Percentiles rank a stretch among this genome's conserved stretches.
phyloP scores from a whole-genome alignment of 2,888 invertebrate species.

The Leptinotarsa tumamoca region DNA sequence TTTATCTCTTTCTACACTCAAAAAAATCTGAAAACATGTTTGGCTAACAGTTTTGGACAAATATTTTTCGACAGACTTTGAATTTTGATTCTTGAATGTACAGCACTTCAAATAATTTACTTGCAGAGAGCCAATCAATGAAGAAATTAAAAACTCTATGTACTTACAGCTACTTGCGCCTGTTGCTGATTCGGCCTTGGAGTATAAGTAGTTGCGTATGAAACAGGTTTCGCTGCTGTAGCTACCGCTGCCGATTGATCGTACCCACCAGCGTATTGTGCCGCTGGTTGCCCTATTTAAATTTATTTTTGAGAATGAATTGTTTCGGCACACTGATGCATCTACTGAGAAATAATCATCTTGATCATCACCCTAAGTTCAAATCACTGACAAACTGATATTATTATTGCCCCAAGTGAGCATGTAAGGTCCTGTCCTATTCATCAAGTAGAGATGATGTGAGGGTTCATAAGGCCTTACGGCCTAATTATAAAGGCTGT shows the following conservation, averaged over 20 bases:
- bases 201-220: conserved; percentile 79
- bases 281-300: conserved; percentile 75
- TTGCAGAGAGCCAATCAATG: not conserved
- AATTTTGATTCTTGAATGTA: not conserved
- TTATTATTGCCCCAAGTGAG: too few relatives aligned
- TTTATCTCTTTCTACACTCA: too few relatives aligned
- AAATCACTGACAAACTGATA: too few relatives aligned
- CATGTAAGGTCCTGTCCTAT: too few relatives aligned
- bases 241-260: conserved; percentile 70
- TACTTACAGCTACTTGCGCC: conserved; percentile 64
- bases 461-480: too few relatives aligned
- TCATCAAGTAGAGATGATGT: too few relatives aligned
- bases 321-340: not conserved
- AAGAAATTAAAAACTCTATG: not conserved
- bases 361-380: not conserved
- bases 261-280: conserved; percentile 74
- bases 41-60: too few relatives aligned
- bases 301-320: conserved; percentile 26
- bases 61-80: too few relatives aligned
- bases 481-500: too few relatives aligned
- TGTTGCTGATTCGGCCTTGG: conserved; percentile 68
- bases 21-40: too few relatives aligned
- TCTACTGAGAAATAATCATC: not conserved
- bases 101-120: not conserved
- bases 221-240: conserved; percentile 75